phyloP scores from a whole-genome alignment of 2,888 invertebrate genomes.

The Ashinkailepas kermadecensis region DNA sequence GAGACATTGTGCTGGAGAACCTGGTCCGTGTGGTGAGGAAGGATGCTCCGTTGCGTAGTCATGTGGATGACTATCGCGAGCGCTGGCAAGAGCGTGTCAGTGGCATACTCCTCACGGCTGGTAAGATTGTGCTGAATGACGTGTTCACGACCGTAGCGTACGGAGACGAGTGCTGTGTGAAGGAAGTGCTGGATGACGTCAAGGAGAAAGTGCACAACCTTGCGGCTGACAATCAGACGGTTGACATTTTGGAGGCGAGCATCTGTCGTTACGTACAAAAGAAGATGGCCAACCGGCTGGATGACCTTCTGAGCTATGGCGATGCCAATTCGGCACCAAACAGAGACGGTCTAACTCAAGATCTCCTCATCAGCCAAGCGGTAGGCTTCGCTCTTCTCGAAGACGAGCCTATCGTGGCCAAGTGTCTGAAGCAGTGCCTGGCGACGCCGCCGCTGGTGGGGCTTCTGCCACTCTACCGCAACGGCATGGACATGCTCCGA shows the following conservation, averaged over 20 bases:
- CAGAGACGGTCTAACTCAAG: not conserved
- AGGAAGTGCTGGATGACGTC: not conserved
- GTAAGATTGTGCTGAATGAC: not conserved
- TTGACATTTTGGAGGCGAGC: not conserved
- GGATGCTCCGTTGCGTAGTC: not conserved
- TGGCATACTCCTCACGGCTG: not conserved
- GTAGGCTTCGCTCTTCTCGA: not conserved
- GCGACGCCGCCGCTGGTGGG: not conserved
- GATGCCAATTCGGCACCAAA: not conserved
- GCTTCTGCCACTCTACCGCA: not conserved
- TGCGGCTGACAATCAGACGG: not conserved
- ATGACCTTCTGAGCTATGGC: not conserved
- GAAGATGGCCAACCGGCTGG: not conserved
- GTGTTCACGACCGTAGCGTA: not conserved
- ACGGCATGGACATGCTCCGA: not conserved
- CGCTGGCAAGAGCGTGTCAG: not conserved
- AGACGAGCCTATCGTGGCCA: not conserved
- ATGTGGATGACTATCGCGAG: constrained; percentile 6
- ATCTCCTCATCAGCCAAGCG: not conserved
- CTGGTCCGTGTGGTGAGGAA: not conserved
- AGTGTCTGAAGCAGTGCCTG: not conserved
- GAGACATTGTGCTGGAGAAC: not conserved
- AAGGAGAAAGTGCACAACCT: not conserved
- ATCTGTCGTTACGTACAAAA: not conserved
- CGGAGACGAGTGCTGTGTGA: not conserved